phyloP scores from a whole-genome alignment of 2,888 invertebrate genomes.

The Tryphoninae sp. region DNA sequence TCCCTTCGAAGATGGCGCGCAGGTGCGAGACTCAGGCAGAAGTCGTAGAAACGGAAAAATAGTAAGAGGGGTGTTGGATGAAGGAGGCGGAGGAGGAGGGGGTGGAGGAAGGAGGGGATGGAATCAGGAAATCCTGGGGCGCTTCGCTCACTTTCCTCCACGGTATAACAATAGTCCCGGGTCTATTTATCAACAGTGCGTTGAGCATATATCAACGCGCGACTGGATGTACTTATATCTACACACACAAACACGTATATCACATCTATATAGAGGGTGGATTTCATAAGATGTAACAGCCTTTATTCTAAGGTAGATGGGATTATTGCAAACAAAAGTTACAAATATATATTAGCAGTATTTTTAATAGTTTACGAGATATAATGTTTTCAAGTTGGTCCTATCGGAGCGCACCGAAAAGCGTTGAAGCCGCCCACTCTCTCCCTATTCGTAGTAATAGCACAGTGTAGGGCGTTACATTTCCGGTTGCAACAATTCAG shows the following conservation, averaged over 20 bases:
- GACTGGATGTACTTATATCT: constrained; percentile 56
- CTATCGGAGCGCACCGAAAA: too few species aligned
- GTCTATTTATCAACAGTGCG: constrained; percentile 68
- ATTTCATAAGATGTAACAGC: too few species aligned
- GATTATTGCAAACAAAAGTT: too few species aligned
- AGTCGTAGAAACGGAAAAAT: constrained; percentile 24
- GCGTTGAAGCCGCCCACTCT: too few species aligned
- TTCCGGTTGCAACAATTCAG: too few species aligned
- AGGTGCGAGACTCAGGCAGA: constrained; percentile 5
- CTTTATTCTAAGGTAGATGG: too few species aligned
- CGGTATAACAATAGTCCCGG: constrained; percentile 65
- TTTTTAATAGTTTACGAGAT: too few species aligned
- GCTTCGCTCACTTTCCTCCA: constrained; percentile 67
- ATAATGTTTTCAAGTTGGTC: too few species aligned
- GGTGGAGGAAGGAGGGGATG: not conserved
- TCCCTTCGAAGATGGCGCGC: not conserved
- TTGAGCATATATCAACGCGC: constrained; percentile 65
- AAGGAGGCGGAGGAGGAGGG: too few species aligned
- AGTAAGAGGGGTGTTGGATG: not conserved
- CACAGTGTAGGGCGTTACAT: too few species aligned
- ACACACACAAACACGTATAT: constrained; percentile 24
- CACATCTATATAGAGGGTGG: not conserved
- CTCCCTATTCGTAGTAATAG: too few species aligned
- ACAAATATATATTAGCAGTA: too few species aligned
- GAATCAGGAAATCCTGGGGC: constrained; percentile 65